Base-by-base conservation (phyloP, 2,797 vertebrate genomes). In the Falco peregrinus region DNA sequence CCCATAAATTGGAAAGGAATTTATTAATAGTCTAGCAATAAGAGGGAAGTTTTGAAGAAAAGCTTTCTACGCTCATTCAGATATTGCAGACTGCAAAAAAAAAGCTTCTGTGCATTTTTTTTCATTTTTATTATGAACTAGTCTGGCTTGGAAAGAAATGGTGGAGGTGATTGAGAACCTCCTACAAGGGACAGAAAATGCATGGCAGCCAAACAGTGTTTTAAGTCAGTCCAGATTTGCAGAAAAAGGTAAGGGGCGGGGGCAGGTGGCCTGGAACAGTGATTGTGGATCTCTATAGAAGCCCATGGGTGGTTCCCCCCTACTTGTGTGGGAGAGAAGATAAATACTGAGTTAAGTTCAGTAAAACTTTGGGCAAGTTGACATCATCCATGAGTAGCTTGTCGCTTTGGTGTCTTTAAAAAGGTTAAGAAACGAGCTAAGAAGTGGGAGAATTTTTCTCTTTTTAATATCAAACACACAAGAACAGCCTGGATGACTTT, bases 301-400 rank as follows among this genome's bases (percentile, higher is more conserved):
- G 10, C 29, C 8, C 48, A 1, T 12, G 15, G 6, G 11, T 53
- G 1, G 0, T 71, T 84, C 31, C 3, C 7, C 17, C 11, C 4
- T 9, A 16, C 25, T 35, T 51, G 70, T 4, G 5, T 26, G 48
- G 57, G 13, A 59, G 20, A 53, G 45, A 73, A 89, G 39, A 31
- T 67, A 81, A 81, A 35, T 67, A 45, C 17, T 65, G 22, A 76
- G 78, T 75, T 56, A 75, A 33, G 9, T 75, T 17, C 33, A 45
- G 4, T 89, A 79, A 75, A 91, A 89, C 25, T 71, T 59, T 5
- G 8, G 9, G 1, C 29, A 29, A 1, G 65, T 92, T 65, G 28
- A 31, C 2, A 3, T 51, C 28, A 26, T 53, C 11, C 45, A 17
- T 25, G 10, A 81, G 20, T 6, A 53, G 13, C 17, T 41, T 70